A percentile compares a stretch with the other conserved stretches of the same genome.
These are phyloP conservation scores for Platycheirus albimanus DNA, from an alignment of 2,888 invertebrate species.

Conservation along the genomic window DNA sequence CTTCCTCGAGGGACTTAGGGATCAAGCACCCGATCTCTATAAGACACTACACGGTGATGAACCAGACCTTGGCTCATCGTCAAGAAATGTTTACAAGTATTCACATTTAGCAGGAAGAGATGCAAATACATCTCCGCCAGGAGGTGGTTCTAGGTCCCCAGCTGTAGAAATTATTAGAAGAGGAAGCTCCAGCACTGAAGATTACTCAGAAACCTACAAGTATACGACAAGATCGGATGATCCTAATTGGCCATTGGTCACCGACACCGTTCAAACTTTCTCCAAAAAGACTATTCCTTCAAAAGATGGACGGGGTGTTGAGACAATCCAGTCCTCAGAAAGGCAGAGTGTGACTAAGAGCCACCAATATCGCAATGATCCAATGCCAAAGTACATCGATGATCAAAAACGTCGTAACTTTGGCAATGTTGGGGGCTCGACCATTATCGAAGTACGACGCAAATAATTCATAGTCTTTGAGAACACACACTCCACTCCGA, in stretches of 20 bases:
- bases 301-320: slow-evolving; percentile 86
- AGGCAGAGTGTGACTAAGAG: slow-evolving; percentile 88
- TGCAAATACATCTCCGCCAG: slow-evolving; percentile 77
- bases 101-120: slow-evolving; percentile 66
- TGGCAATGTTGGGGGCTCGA: slow-evolving; percentile 82
- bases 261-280: slow-evolving; percentile 88
- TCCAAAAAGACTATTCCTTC: slow-evolving; percentile 88
- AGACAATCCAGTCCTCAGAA: slow-evolving; percentile 88
- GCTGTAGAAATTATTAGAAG: slow-evolving; percentile 84
- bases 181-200: slow-evolving; percentile 87
- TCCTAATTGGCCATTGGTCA: slow-evolving; percentile 87
- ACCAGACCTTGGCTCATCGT: slow-evolving; percentile 48
- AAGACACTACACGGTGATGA: slow-evolving; percentile 88
- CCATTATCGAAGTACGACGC: slow-evolving; percentile 86
- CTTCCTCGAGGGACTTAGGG: slow-evolving; percentile 87
- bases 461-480: slow-evolving; percentile 70
- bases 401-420: slow-evolving; percentile 82
- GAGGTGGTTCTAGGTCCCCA: slow-evolving; percentile 80
- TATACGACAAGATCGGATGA: slow-evolving; percentile 87
- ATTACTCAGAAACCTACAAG: slow-evolving; percentile 88
- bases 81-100: slow-evolving; percentile 63
- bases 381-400: slow-evolving; percentile 84
- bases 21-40: slow-evolving; percentile 88
- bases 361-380: slow-evolving; percentile 84
- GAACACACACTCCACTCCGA: no score